These are phyloP conservation scores for Orycteropus afer DNA, from an alignment of 2,113 vertebrate genomes.

Conservation along the genomic window DNA sequence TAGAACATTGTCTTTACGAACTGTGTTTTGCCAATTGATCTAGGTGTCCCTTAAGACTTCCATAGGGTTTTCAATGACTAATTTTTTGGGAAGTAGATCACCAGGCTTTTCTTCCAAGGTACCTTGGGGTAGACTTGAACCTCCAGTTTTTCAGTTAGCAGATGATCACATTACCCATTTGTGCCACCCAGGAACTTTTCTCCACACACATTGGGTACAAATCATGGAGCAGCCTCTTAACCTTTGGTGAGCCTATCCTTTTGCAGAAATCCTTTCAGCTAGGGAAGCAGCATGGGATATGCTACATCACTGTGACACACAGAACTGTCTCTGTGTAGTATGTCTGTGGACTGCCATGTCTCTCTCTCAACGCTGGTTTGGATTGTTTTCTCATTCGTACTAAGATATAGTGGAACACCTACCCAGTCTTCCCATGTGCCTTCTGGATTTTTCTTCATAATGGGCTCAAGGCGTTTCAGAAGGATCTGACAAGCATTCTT, in stretches of 20 bases:
- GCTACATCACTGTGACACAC: not conserved
- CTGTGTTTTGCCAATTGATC: too few species aligned
- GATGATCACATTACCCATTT: not conserved
- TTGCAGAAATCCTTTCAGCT: not conserved
- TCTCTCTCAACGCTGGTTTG: not conserved
- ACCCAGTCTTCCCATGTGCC: slow-evolving; percentile 95
- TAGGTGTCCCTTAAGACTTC: not conserved
- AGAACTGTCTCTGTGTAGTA: accelerated
- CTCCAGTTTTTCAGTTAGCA: not conserved
- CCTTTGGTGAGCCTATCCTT: not conserved
- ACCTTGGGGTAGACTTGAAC: not conserved
- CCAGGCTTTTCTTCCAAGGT: not conserved
- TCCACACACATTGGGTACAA: not conserved
- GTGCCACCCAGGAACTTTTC: not conserved
- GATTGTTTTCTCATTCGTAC: not conserved
- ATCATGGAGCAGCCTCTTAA: not conserved
- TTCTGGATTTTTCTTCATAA: slow-evolving; percentile 88
- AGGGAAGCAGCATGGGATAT: not conserved
- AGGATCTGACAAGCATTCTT: slow-evolving; percentile 94
- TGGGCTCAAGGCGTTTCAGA: slow-evolving; percentile 89
- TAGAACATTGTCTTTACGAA: too few species aligned
- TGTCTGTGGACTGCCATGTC: accelerated
- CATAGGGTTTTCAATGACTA: not conserved
- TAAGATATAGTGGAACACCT: slow-evolving; percentile 59
- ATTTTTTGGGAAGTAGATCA: not conserved